Conservation (phyloP, 2,888 invertebrate genomes). For the Lamellibrachia columna region DNA sequence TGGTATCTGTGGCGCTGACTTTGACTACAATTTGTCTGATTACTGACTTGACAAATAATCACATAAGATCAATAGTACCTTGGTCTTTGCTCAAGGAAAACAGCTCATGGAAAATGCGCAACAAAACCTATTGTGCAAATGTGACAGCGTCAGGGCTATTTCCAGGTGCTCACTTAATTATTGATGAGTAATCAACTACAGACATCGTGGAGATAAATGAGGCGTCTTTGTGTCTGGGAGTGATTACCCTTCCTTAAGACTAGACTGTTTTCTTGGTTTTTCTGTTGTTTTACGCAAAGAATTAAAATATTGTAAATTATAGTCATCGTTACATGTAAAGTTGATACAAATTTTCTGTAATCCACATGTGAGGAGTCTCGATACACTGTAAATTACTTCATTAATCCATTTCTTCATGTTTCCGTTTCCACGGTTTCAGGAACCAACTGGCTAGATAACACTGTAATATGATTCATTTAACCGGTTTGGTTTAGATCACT, state of each 20-base stretch:
- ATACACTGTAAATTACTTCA: too few relatives aligned
- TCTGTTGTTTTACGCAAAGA: neutral
- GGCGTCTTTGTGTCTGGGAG: constrained; percentile 6
- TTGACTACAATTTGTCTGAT: constrained; percentile 12
- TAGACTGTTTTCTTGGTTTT: neutral
- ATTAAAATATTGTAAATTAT: too few relatives aligned
- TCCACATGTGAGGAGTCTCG: too few relatives aligned
- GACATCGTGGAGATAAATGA: neutral
- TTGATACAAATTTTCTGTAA: too few relatives aligned
- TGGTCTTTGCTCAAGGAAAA: neutral
- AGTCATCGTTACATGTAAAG: too few relatives aligned
- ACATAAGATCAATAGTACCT: neutral
- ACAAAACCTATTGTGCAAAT: constrained; percentile 16
- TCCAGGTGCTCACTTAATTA: constrained; percentile 11
- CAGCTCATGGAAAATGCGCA: neutral
- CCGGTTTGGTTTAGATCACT: too few relatives aligned
- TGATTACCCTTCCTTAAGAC: neutral
- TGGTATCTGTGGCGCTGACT: neutral
- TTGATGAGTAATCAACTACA: neutral
- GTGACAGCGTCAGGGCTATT: neutral
- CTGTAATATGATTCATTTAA: too few relatives aligned
- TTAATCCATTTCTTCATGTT: too few relatives aligned
- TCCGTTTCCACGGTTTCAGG: too few relatives aligned
- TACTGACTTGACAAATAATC: neutral
- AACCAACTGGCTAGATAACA: too few relatives aligned